Conservation (phyloP, 2,113 vertebrate genomes). For the Myodes glareolus region DNA sequence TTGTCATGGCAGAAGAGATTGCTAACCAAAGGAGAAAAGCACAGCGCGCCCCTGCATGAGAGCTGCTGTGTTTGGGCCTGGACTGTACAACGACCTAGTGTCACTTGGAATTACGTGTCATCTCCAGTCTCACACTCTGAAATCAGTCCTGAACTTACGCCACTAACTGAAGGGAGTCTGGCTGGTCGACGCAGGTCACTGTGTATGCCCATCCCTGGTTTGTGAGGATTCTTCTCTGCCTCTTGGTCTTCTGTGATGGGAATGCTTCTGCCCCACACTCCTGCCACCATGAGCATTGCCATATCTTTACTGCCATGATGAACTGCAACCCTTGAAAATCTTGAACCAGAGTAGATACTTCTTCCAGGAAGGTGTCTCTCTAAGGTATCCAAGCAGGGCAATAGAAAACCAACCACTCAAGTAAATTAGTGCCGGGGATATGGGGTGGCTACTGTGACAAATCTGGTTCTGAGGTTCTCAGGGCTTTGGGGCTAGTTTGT, state of each 20-base stretch:
- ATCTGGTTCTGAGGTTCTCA: not conserved
- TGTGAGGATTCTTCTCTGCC: no score
- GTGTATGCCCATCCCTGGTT: not conserved
- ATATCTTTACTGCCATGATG: not conserved
- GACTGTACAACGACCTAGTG: rapidly evolving
- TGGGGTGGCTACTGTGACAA: not conserved
- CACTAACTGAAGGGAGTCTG: not conserved
- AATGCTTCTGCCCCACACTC: not conserved
- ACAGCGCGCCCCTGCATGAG: no score
- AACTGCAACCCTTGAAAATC: not conserved
- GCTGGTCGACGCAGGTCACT: not conserved
- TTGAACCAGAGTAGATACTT: not conserved
- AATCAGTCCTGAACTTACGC: not conserved
- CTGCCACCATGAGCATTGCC: not conserved
- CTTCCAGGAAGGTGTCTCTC: not conserved
- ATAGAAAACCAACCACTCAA: not conserved
- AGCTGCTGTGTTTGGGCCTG: rapidly evolving
- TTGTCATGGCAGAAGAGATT: not conserved
- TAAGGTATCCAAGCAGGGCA: not conserved
- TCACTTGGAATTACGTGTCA: rapidly evolving
- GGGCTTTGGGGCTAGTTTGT: not conserved
- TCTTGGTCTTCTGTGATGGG: no score
- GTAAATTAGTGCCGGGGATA: not conserved
- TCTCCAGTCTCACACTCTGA: not conserved
- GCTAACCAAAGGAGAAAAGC: rapidly evolving